Conservation (phyloP, 2,888 invertebrate genomes). For the Pachymerium ferrugineum region DNA sequence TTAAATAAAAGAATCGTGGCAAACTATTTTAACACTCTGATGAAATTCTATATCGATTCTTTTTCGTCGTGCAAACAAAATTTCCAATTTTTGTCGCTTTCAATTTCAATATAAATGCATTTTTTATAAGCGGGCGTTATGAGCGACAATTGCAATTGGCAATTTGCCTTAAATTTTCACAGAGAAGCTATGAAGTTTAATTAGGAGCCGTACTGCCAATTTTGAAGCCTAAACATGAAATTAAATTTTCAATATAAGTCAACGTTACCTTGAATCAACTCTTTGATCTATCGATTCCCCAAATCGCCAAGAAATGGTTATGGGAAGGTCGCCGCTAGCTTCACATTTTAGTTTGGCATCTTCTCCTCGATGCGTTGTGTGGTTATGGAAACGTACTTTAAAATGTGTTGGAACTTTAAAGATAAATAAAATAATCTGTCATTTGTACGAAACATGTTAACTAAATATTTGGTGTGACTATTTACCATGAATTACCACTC, state of each 20-base stretch:
- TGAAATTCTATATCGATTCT: background rate
- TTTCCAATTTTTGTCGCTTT: background rate
- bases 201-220: too few relatives aligned
- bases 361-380: slow-evolving; percentile 82
- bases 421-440: background rate
- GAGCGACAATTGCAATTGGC: slow-evolving; percentile 14
- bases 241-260: background rate
- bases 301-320: slow-evolving; percentile 90
- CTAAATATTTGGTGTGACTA: slow-evolving; percentile 5
- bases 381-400: slow-evolving; percentile 83
- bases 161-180: background rate
- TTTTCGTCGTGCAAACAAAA: background rate
- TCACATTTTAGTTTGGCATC: slow-evolving; percentile 79
- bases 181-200: background rate
- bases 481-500: slow-evolving; percentile 85
- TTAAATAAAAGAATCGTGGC: background rate
- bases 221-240: too few relatives aligned
- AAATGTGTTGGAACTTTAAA: slow-evolving; percentile 79
- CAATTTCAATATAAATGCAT: background rate
- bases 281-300: slow-evolving; percentile 85
- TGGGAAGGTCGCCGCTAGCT: slow-evolving; percentile 82
- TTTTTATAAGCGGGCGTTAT: too few relatives aligned
- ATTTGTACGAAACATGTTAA: background rate
- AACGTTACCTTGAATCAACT: slow-evolving; percentile 63
- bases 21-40: too few relatives aligned